Evolutionary conservation across 1,140 invertebrate genomes (phyloP).

Genomic region (Coenobita brevimanus): DNA sequence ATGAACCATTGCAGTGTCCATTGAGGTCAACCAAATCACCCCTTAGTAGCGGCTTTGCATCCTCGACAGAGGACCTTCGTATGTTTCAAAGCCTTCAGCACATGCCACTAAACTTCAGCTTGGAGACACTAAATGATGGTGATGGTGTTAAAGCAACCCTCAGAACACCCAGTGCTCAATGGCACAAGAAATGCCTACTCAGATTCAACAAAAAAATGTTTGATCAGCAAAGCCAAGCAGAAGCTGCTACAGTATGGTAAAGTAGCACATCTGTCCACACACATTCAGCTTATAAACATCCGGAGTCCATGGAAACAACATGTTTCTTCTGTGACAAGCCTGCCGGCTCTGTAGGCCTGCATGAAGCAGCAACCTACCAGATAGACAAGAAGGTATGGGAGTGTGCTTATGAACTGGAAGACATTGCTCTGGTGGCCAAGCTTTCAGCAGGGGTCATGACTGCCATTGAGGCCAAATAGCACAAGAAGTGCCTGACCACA

Average conservation of each 20-base stretch:
- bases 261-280: background rate
- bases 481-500: background rate
- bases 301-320: background rate
- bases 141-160: too few relatives aligned
- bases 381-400: background rate
- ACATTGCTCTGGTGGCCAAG: conserved; percentile 4
- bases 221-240: background rate
- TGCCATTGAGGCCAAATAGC: conserved; percentile 13
- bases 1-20: too few relatives aligned
- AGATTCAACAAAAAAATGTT: too few relatives aligned
- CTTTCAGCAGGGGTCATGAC: background rate
- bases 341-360: conserved; percentile 1
- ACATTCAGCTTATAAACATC: background rate
- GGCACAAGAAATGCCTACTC: too few relatives aligned
- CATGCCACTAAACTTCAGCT: too few relatives aligned
- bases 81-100: too few relatives aligned
- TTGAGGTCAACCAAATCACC: too few relatives aligned
- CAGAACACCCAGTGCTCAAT: too few relatives aligned
- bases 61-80: too few relatives aligned
- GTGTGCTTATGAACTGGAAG: background rate
- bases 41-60: too few relatives aligned
- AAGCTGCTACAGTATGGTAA: background rate
- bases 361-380: conserved; percentile 2
- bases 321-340: conserved; percentile 17
- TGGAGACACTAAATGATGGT: too few relatives aligned